Evolutionary conservation across 2,888 invertebrate genomes (phyloP), one percentile per base, ranked within the genome.

Genomic region (Falcaria lacertinaria): DNA sequence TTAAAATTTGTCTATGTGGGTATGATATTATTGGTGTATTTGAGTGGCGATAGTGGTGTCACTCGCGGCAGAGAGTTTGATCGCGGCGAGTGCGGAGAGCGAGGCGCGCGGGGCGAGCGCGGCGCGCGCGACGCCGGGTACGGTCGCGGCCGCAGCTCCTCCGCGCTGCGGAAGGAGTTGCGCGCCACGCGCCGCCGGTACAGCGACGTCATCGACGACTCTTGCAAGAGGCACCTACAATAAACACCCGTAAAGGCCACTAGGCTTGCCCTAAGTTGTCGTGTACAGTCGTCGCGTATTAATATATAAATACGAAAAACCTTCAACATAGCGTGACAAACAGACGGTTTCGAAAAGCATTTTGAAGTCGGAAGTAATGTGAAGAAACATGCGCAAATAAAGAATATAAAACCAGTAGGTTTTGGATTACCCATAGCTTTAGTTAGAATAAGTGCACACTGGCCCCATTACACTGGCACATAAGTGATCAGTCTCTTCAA

Each of bases 171-270:
- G 16, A n/a, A 58, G 41, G 13, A 74, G 72, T 34, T 69, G 3
- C 81, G 79, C 2, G 65, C 72, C 28, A 70, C 71, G 2, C 89
- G 74, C n/a, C 80, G 68, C 15, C 80, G 68, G 54, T 72, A 86
- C 8, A 87, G 51, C 1, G 84, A 78, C 7, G 82, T 73, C 43
- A 75, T 63, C 32, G 79, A 68, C 0, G 81, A 60, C 51, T 87
- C 87, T 69, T 88, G 87, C 28, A 88, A 67, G 5, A 88, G 62
- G 47, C 88, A 88, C 45, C 88, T 88, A 68, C n/a, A 37, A 39
- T n/a, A 15, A 37, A 33, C 2, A 35, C 8, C 28, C 3, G 28
- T 28, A 3, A 28, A 2, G 7, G 3, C 22, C 7, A 7, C 5
- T 6, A 6, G 22, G 7, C 22, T 22, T 1, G 22, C n/a, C n/a